Evolutionary conservation across 2,113 vertebrate species (phyloP).

Genomic region (Piprites chloris): DNA sequence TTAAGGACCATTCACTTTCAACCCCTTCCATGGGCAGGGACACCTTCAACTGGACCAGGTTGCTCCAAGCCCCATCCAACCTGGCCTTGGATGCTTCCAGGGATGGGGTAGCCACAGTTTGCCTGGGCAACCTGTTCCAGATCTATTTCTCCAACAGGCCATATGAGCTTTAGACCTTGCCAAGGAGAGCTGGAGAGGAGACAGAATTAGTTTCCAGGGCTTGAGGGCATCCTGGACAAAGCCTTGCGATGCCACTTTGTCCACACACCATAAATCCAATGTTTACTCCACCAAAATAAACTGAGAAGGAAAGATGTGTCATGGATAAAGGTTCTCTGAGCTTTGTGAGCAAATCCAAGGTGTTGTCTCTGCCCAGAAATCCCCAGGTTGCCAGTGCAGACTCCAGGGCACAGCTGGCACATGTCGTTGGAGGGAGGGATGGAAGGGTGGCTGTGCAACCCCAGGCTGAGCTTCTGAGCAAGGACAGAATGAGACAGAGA

Average conservation of each 20-base stretch:
- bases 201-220: not conserved
- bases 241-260: rapidly evolving
- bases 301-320: not conserved
- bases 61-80: rapidly evolving
- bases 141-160: not conserved
- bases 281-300: not conserved
- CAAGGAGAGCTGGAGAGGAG: not conserved
- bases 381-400: not conserved
- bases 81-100: not conserved
- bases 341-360: not conserved
- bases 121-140: not conserved
- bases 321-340: not conserved
- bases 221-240: not conserved
- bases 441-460: not conserved
- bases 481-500: not conserved
- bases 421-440: not conserved
- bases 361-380: not conserved
- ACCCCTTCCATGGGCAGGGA: not conserved
- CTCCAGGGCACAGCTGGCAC: not conserved
- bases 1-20: rapidly evolving
- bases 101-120: not conserved
- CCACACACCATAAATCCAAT: rapidly evolving
- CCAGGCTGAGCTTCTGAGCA: not conserved
- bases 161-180: not conserved
- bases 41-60: rapidly evolving